Base-by-base conservation (phyloP, 1,140 invertebrate genomes). In the Babylonia areolata region DNA sequence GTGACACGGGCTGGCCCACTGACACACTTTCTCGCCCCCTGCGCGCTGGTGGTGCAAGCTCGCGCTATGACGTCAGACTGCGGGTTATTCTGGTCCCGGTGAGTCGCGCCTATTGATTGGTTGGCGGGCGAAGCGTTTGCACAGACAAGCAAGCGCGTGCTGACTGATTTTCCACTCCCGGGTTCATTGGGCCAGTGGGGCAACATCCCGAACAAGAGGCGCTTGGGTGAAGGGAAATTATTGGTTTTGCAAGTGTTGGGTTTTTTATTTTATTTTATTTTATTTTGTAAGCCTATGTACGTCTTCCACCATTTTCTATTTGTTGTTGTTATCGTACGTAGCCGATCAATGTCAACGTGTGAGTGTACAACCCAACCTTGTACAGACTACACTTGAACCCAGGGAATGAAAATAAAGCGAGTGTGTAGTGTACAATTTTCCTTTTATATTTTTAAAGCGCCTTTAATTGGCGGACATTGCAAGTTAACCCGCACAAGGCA, bases 71-170 rank as follows among this genome's bases (percentile, higher is more conserved):
- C 58, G 58, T 64, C 58, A 64, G 58, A 64, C 28, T 64, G 58
- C 58, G 28, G 58, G 58, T 64, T 64, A 64, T 64, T 64, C 58
- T 64, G 5, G 58, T 64, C 58, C 23, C 15, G 28, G 58, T 64
- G 58, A 64, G 58, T 64, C 58, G 58, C 58, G 58, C 23, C 28
- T 64, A 64, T 64, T 64, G 58, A 64, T 64, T 64, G 58, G 58
- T 64, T 64, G 58, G 58, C 17, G 28, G 58, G 15, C 6, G 20
- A 64, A 23, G 58, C 58, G 58, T 64, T 64, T 64, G 58, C 58
- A 64, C 58, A 64, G 58, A 64, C 58, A 64, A 64, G 58, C 58
- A 64, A 64, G 58, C 58, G 58, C 58, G 58, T 64, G 58, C 58
- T 23, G 58, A 64, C 58, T 64, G 58, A 64, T 23, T 64, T 64